Evolutionary conservation across 2,113 vertebrate species (phyloP), one percentile per base, ranked within the genome.

Genomic region (Heterochromis multidens): DNA sequence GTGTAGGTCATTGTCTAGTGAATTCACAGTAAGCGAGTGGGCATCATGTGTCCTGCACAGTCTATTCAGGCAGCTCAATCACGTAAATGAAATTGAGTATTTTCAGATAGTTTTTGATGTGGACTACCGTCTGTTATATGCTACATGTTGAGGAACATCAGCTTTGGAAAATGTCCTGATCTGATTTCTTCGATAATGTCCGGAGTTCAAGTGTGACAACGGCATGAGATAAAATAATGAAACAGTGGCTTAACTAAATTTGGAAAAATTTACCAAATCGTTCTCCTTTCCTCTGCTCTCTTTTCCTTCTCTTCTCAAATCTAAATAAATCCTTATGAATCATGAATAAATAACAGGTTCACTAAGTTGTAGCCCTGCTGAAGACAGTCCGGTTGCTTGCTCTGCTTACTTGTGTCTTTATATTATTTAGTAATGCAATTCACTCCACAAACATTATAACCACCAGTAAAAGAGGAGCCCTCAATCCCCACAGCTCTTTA

Each of bases 401-500:
- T 49, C 16, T 58, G 72, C 79, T 54, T 21, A 54, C 85, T 43
- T 88, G 56, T 82, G 31, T 60, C n/a, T 81, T 59, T n/a, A 80
- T 59, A 58, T 61, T 54, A 33, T 56, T 78, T 33, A 25, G 11
- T 40, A 37, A 88, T 33, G 31, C 59, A 89, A 61, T 81, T 77
- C 43, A 37, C 65, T 81, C 59, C 77, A 31, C 8, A 49, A 79
- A 89, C 16, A 6, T 65, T n/a, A 77, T 60, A 82, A 70, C 62
- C 49, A 27, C 29, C n/a, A 29, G 62, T 87, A 81, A 90, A 88
- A 89, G 82, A 83, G 82, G 56, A 89, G 82, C 43, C 88, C 83
- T 92, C 83, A 40, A 80, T 88, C 87, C 86, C 70, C 70, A 21
- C 62, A 72, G 85, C 92, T 87, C 86, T 93, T 94, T 95, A 94